Evolutionary conservation across 2,888 invertebrate species (phyloP).

Genomic region (Acholoe squamosa): DNA sequence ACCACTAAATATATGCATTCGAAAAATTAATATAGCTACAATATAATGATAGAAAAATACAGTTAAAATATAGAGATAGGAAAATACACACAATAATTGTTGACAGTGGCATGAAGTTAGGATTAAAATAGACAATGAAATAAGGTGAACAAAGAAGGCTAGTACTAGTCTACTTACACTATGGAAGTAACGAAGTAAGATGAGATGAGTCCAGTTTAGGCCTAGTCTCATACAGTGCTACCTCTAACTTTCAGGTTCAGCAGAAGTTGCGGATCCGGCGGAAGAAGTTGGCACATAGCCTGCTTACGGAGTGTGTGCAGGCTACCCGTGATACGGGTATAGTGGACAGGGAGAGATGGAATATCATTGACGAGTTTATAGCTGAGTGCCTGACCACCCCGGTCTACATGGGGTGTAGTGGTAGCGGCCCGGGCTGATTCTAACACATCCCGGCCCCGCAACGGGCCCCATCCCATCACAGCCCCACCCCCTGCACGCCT

Average conservation of each 20-base stretch:
- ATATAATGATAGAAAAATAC: too few relatives aligned
- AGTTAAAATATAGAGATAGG: too few relatives aligned
- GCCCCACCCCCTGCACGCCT: neutral
- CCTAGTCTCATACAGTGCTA: constrained; percentile 32
- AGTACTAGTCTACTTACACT: too few relatives aligned
- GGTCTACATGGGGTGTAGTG: neutral
- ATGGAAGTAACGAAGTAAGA: too few relatives aligned
- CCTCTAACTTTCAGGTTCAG: constrained; percentile 56
- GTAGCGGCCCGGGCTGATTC: neutral
- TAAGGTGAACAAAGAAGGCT: too few relatives aligned
- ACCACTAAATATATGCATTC: too few relatives aligned
- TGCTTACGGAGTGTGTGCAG: constrained; percentile 19
- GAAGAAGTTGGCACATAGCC: neutral
- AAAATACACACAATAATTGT: too few relatives aligned
- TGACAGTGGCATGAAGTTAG: too few relatives aligned
- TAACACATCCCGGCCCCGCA: neutral
- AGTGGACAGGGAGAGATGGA: constrained; percentile 31
- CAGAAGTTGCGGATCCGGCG: constrained; percentile 26
- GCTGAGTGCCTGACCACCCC: constrained; percentile 43
- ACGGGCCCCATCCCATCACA: neutral
- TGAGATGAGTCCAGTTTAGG: too few relatives aligned
- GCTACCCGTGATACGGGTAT: constrained; percentile 1
- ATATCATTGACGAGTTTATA: constrained; percentile 48
- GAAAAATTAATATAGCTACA: too few relatives aligned
- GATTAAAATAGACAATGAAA: too few relatives aligned